phyloP scores from a whole-genome alignment of 2,888 invertebrate genomes.

The Drosophila kanekoi region DNA sequence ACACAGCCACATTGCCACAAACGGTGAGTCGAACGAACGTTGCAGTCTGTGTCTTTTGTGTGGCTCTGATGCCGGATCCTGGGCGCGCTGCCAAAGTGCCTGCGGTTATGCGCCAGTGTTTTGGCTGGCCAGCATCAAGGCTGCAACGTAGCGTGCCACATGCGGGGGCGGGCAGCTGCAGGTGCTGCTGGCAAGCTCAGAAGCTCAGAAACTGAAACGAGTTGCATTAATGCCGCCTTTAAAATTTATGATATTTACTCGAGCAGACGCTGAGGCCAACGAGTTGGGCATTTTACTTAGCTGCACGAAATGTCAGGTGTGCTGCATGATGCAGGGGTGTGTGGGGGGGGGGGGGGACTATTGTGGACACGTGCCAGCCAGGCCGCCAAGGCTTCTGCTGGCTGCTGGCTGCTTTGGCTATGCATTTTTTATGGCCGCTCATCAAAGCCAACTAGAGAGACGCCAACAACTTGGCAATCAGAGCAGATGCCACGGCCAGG shows the following conservation, averaged over 20 bases:
- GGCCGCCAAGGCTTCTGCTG: conserved; percentile 2
- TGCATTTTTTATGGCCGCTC: conserved; percentile 62
- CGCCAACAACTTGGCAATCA: conserved; percentile 59
- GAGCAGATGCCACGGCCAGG: conserved; percentile 20
- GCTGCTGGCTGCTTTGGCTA: conserved; percentile 23
- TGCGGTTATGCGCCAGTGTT: conserved; percentile 72
- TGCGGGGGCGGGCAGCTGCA: conserved; percentile 29
- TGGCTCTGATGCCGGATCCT: conserved; percentile 33
- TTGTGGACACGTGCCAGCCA: conserved; percentile 43
- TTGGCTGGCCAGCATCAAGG: conserved; percentile 12
- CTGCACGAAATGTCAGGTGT: conserved; percentile 1
- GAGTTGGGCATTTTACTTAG: conserved; percentile 18
- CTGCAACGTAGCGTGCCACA: neutral
- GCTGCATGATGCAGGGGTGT: too few relatives aligned
- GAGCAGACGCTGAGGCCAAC: conserved; percentile 57
- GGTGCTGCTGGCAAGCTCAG: conserved; percentile 25
- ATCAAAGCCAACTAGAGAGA: conserved; percentile 55
- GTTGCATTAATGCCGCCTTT: conserved; percentile 71
- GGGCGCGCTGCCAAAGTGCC: conserved; percentile 73
- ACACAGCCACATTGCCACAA: conserved; percentile 7
- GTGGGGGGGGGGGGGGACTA: conserved; percentile 3
- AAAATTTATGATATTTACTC: conserved; percentile 82
- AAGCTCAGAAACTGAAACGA: conserved; percentile 42
- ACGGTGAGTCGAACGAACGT: conserved; percentile 3
- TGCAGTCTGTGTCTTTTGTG: conserved; percentile 30